These are phyloP conservation scores for Harmothoe impar DNA, from an alignment of 2,888 invertebrate species.

Conservation along the genomic window DNA sequence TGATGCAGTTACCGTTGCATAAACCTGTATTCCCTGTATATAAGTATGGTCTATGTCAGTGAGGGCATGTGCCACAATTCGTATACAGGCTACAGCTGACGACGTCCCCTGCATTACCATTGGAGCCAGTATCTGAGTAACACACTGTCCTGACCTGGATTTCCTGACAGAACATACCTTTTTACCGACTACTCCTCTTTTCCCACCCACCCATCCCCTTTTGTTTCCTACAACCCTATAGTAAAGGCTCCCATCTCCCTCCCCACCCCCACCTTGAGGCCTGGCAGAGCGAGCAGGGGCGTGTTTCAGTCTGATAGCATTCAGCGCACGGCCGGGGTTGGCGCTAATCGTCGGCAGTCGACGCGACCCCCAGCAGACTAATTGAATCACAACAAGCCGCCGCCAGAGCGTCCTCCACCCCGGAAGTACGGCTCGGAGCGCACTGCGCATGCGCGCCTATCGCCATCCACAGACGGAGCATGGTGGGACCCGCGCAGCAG, in stretches of 20 bases:
- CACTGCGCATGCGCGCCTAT: conserved; percentile 5
- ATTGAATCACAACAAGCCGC: conserved; percentile 23
- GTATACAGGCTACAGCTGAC: too few species aligned
- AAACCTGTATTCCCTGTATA: too few species aligned
- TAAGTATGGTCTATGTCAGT: too few species aligned
- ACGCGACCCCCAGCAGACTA: background rate
- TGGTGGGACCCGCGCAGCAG: background rate
- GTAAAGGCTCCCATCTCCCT: background rate
- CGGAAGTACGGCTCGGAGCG: background rate
- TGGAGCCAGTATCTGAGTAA: too few species aligned
- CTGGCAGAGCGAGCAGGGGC: background rate
- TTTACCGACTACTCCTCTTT: background rate
- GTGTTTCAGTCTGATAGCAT: background rate
- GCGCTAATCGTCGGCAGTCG: background rate
- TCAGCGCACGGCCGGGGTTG: conserved; percentile 3
- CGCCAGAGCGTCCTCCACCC: background rate
- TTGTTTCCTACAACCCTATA: conserved; percentile 1
- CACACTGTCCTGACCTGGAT: background rate
- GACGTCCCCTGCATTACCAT: too few species aligned
- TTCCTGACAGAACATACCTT: background rate
- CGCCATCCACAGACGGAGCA: background rate
- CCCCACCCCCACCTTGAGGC: background rate
- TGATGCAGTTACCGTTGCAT: background rate
- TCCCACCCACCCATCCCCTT: background rate
- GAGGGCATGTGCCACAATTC: too few species aligned